Percentiles rank a stretch among this genome's conserved stretches.
These are phyloP conservation scores for Eudyptes chrysolophus DNA, from an alignment of 2,113 vertebrate genomes.

Conservation along the genomic window DNA sequence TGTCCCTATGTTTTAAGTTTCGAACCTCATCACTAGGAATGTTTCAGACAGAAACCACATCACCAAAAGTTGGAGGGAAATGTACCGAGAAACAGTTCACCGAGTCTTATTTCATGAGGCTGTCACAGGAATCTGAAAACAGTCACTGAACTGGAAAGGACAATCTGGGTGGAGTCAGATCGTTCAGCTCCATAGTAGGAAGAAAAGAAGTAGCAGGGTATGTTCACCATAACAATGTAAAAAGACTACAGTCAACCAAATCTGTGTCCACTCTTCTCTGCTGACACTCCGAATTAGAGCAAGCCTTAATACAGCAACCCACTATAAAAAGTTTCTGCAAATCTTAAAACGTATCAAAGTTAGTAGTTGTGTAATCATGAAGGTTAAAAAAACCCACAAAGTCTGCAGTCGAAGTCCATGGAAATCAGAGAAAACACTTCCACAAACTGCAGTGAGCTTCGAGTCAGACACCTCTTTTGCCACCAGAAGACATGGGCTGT, in stretches of 20 bases:
- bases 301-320: neutral
- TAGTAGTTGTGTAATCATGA: neutral
- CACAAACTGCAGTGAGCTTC: neutral
- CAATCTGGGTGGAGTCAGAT: neutral
- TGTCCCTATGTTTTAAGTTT: fast-evolving
- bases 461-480: fast-evolving
- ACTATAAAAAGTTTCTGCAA: neutral
- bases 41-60: neutral
- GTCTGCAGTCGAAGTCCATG: neutral
- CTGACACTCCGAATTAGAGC: neutral
- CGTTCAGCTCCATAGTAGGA: fast-evolving
- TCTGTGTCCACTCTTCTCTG: neutral
- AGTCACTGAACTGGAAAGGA: neutral
- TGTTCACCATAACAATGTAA: fast-evolving
- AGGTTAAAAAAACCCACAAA: neutral
- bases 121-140: neutral
- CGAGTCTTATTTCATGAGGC: neutral
- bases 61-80: neutral
- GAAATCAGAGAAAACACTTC: neutral
- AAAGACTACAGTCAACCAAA: neutral
- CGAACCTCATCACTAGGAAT: neutral
- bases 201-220: neutral
- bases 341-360: neutral
- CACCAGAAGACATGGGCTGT: neutral
- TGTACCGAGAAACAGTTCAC: fast-evolving